Evolutionary conservation across 2,797 vertebrate species (phyloP).

Genomic region (Esox lucius): DNA sequence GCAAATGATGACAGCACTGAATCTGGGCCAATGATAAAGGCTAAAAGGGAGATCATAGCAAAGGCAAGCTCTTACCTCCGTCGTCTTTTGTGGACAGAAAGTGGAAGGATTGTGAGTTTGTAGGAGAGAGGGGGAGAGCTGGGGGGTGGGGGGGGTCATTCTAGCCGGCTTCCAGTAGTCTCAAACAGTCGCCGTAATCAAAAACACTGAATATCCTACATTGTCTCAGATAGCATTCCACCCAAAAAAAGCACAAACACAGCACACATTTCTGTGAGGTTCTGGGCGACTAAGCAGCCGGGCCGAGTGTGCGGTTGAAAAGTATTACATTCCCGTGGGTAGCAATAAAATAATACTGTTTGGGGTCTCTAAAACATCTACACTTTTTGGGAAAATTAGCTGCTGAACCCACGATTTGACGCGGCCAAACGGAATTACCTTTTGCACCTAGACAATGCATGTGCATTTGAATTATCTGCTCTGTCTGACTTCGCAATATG

Average conservation of each 20-base stretch:
- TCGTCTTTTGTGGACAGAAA: background rate
- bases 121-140: background rate
- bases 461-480: background rate
- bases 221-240: background rate
- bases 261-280: background rate
- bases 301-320: background rate
- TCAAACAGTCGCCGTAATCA: background rate
- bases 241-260: background rate
- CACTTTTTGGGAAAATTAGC: background rate
- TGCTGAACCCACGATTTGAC: background rate
- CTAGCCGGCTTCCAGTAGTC: background rate
- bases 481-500: background rate
- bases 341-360: background rate
- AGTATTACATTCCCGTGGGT: background rate
- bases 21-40: background rate
- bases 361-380: background rate
- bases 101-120: background rate
- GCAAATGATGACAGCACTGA: constrained; percentile 10
- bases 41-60: background rate
- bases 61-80: background rate
- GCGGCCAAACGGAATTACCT: background rate
- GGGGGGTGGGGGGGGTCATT: background rate
- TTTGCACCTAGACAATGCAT: background rate
- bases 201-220: background rate
- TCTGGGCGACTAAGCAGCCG: background rate